Evolutionary conservation across 1,140 invertebrate species (phyloP).

Genomic region (Octopus sinensis): DNA sequence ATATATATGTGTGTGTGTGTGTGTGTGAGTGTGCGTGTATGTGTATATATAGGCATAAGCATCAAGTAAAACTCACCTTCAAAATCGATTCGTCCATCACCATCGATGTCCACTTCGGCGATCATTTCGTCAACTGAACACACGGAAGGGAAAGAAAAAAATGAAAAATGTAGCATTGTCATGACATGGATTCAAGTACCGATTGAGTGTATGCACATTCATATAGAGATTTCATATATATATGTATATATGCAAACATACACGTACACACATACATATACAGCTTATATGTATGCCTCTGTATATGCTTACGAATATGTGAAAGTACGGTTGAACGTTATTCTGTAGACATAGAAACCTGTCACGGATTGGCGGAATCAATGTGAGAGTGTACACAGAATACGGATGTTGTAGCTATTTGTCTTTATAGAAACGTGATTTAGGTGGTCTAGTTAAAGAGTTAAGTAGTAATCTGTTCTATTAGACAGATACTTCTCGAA

Average conservation of each 20-base stretch:
- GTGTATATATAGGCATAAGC: background rate
- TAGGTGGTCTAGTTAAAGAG: too few relatives aligned
- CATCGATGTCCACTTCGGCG: constrained; percentile 97
- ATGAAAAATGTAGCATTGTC: background rate
- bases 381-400: too few relatives aligned
- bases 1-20: background rate
- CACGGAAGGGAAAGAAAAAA: background rate
- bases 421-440: too few relatives aligned
- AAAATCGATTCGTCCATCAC: constrained; percentile 64
- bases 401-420: too few relatives aligned
- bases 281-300: background rate
- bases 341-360: too few relatives aligned
- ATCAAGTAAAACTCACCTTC: constrained; percentile 36
- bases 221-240: background rate
- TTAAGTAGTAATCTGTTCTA: too few relatives aligned
- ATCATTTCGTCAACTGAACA: constrained; percentile 92
- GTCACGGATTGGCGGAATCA: too few relatives aligned
- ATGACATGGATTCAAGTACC: background rate
- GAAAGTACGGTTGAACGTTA: background rate
- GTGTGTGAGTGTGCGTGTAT: background rate
- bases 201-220: background rate
- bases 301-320: background rate
- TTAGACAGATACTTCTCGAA: too few relatives aligned
- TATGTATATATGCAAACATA: background rate
- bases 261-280: background rate